Evolutionary conservation across 1,140 invertebrate genomes (phyloP).

Genomic region (Tenebrio molitor): DNA sequence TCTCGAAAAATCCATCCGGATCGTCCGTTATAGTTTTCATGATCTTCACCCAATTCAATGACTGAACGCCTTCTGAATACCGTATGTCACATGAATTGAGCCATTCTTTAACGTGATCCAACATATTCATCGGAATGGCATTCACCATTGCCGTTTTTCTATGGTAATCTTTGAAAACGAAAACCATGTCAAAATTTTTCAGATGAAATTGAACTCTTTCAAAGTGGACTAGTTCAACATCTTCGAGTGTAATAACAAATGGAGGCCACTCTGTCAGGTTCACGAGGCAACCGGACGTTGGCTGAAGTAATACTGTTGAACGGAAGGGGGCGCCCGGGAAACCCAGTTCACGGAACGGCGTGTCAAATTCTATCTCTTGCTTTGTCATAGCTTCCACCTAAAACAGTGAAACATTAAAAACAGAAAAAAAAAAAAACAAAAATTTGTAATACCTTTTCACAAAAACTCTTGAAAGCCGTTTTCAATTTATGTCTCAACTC

Average conservation of each 20-base stretch:
- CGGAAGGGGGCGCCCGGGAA: conserved; percentile 98
- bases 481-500: conserved; percentile 97
- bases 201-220: conserved; percentile 98
- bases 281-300: conserved; percentile 96
- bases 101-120: conserved; percentile 99
- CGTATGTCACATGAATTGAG: conserved; percentile 76
- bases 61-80: conserved; percentile 98
- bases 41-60: conserved; percentile 99
- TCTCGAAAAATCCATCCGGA: conserved; percentile 98
- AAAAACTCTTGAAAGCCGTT: conserved; percentile 98
- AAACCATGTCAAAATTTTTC: conserved; percentile 99
- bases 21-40: conserved; percentile 99
- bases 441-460: conserved; percentile 81
- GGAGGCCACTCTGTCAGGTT: conserved; percentile 99
- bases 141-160: conserved; percentile 96
- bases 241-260: conserved; percentile 97
- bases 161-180: conserved; percentile 98
- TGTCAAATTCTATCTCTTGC: conserved; percentile 98
- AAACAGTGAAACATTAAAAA: conserved; percentile 41
- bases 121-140: conserved; percentile 97
- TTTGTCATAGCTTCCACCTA: conserved; percentile 95
- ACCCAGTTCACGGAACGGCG: conserved; percentile 96
- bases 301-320: conserved; percentile 96
- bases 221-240: conserved; percentile 98
- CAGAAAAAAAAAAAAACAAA: neutral